A percentile compares a stretch with the other conserved stretches of the same genome.
These are phyloP conservation scores for Chrysogorgia sp. DNA, from an alignment of 92 coral and sea anemone species.

Conservation along the genomic window DNA sequence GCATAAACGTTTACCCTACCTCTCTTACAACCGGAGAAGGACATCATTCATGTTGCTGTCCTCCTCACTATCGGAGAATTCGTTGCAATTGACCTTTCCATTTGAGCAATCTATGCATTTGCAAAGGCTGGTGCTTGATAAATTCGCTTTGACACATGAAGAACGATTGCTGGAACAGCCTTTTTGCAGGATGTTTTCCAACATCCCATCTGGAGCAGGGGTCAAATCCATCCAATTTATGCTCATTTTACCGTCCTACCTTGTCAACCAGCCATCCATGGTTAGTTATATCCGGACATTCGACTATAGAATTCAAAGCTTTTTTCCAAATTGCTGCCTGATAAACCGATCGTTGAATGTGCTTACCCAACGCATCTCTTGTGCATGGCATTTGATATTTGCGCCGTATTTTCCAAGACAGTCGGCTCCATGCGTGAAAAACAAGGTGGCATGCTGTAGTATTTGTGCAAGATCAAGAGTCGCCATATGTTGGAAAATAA, in stretches of 20 bases:
- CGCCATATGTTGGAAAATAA: no score
- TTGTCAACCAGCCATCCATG: slow-evolving; percentile 19
- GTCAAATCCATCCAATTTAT: neutral
- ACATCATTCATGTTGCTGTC: neutral
- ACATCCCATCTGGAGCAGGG: slow-evolving; percentile 1
- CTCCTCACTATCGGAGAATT: neutral
- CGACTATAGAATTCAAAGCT: neutral
- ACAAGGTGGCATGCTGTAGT: no score
- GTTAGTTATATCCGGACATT: slow-evolving; percentile 5
- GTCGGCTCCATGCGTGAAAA: no score
- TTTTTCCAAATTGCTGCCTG: slow-evolving; percentile 14
- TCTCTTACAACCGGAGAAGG: neutral
- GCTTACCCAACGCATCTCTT: slow-evolving; percentile 18
- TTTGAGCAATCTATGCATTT: slow-evolving; percentile 5
- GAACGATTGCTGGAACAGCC: neutral
- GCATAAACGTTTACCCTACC: neutral
- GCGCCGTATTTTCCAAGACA: slow-evolving; percentile 1
- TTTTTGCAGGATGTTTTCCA: neutral
- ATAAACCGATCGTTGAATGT: neutral
- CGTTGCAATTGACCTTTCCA: slow-evolving; percentile 2
- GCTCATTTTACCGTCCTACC: neutral
- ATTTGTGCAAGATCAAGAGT: no score
- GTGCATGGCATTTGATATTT: neutral
- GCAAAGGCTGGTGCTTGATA: slow-evolving; percentile 12
- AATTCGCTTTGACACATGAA: slow-evolving; percentile 3